These are phyloP conservation scores for Parambassis ranga DNA, from an alignment of 2,797 vertebrate genomes.

Conservation along the genomic window DNA sequence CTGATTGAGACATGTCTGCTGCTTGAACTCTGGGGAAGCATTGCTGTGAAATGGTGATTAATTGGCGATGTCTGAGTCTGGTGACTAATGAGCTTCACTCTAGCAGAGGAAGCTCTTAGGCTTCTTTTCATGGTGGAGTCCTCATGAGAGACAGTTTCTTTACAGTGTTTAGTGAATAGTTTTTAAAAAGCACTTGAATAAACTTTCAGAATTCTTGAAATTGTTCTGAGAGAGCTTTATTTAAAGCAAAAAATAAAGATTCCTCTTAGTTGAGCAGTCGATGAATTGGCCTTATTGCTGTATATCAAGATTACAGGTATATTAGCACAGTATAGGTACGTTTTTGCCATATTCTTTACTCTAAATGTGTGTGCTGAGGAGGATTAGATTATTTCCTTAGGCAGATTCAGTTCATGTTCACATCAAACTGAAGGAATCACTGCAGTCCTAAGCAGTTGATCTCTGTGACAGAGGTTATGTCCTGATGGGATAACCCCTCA, in stretches of 20 bases:
- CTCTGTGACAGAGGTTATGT: constrained; percentile 6
- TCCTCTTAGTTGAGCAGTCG: too few species aligned
- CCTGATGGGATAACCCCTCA: neutral
- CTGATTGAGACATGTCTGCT: neutral
- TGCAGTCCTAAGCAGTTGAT: neutral
- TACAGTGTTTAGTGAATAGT: neutral
- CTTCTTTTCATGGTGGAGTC: neutral
- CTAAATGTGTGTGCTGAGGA: too few species aligned
- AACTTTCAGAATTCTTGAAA: neutral
- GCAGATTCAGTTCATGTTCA: neutral
- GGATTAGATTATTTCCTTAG: neutral
- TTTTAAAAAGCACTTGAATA: neutral
- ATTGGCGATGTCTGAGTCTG: neutral
- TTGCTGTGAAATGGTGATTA: neutral
- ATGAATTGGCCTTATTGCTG: too few species aligned
- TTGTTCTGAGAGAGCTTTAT: too few species aligned
- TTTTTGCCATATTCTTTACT: too few species aligned
- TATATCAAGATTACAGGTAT: too few species aligned
- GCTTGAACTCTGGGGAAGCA: neutral
- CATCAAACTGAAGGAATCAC: neutral
- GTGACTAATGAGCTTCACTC: neutral
- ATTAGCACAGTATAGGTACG: too few species aligned
- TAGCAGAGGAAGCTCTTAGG: neutral
- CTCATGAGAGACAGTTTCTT: neutral
- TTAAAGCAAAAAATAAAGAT: too few species aligned